These are phyloP conservation scores for Listronotus bonariensis DNA, from an alignment of 1,140 invertebrate species.

Conservation along the genomic window DNA sequence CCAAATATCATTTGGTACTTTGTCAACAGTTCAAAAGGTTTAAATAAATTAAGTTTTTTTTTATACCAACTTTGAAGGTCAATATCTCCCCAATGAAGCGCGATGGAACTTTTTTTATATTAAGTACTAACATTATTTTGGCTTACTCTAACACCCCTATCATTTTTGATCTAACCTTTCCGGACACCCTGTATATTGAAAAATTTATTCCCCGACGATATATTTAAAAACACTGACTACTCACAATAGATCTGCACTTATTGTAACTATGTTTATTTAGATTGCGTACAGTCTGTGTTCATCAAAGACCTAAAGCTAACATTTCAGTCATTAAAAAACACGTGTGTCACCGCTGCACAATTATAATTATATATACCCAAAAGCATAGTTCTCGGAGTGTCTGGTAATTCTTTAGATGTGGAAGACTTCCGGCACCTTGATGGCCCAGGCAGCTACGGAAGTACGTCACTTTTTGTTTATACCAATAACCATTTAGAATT, in stretches of 20 bases:
- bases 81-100: too few species aligned
- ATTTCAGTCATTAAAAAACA: conserved; percentile 31
- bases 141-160: too few species aligned
- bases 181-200: too few species aligned
- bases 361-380: conserved; percentile 16
- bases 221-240: too few species aligned
- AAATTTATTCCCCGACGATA: too few species aligned
- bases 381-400: conserved; percentile 6
- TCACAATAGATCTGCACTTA: conserved; percentile 32
- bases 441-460: conserved; percentile 45
- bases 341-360: conserved; percentile 30
- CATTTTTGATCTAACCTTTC: too few species aligned
- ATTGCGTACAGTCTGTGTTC: conserved; percentile 32
- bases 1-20: too few species aligned
- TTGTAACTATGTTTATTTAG: conserved; percentile 33
- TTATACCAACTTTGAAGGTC: too few species aligned
- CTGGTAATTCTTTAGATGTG: conserved; percentile 37
- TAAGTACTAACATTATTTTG: too few species aligned
- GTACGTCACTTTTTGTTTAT: conserved; percentile 49
- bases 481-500: conserved; percentile 50
- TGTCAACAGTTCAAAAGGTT: too few species aligned
- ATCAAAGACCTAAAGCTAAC: conserved; percentile 31
- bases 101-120: too few species aligned
- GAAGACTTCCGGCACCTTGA: conserved; percentile 40
- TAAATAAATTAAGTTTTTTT: too few species aligned